A percentile compares a stretch with the other conserved stretches of the same genome.
Evolutionary conservation across 2,113 vertebrate species (phyloP).

Genomic region (Xiphorhynchus elegans): DNA sequence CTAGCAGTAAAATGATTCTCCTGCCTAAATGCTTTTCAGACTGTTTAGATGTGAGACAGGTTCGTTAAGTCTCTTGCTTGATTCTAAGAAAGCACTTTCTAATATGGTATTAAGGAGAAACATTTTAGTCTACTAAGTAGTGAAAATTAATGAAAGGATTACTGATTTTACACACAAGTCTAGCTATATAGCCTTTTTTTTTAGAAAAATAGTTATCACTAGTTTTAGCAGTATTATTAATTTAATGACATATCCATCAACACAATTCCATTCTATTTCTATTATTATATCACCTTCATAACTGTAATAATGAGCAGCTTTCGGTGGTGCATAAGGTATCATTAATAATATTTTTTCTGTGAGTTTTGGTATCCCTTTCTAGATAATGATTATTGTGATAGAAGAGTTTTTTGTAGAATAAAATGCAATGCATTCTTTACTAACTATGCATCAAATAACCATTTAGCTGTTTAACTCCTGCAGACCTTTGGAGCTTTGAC

Average conservation of each 20-base stretch:
- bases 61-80: background rate
- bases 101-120: background rate
- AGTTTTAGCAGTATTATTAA: conserved; percentile 5
- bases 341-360: background rate
- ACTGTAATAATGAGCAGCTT: background rate
- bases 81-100: background rate
- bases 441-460: background rate
- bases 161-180: background rate
- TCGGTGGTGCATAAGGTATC: background rate
- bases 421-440: background rate
- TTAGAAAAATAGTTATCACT: background rate
- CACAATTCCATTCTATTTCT: conserved; percentile 2
- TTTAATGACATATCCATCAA: background rate
- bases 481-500: background rate
- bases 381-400: background rate
- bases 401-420: background rate
- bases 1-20: background rate
- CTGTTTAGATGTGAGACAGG: background rate
- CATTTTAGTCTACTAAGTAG: fast-evolving
- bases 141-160: background rate
- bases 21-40: background rate
- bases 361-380: background rate
- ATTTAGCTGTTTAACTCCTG: background rate
- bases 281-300: conserved; percentile 18
- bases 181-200: background rate